Conservation (phyloP, 2,797 vertebrate species). For the Octomys mimax region DNA sequence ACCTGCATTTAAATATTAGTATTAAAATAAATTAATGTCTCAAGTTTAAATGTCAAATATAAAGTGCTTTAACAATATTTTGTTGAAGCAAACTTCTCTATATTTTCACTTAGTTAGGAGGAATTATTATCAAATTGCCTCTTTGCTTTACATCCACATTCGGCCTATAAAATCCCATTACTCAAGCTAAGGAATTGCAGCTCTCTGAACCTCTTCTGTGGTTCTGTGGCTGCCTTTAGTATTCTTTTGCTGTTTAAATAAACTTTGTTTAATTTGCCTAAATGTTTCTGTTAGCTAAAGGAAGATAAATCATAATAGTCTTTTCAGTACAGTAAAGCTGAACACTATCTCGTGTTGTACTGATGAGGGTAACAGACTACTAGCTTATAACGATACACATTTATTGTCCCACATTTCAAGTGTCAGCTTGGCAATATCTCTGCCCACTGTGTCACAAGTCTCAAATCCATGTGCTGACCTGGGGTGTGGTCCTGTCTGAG, state of each 20-base stretch:
- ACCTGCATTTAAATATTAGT: neutral
- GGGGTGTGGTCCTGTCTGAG: neutral
- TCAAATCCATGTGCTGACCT: neutral
- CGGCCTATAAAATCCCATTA: neutral
- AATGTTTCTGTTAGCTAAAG: conserved; percentile 1
- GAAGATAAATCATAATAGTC: neutral
- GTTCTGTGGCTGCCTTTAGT: neutral
- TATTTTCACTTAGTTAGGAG: neutral
- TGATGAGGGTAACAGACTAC: neutral
- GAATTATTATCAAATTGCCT: neutral
- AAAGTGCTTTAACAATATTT: neutral
- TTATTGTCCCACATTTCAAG: neutral
- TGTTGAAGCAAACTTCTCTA: neutral
- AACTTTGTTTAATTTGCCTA: neutral
- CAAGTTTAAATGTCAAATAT: neutral
- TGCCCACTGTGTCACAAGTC: neutral
- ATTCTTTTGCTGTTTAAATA: neutral
- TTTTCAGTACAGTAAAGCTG: neutral
- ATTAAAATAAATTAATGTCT: neutral
- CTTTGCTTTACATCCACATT: neutral
- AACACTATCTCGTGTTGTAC: neutral
- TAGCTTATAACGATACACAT: neutral
- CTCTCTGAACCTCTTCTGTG: neutral
- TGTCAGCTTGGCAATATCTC: neutral
- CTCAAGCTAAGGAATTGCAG: neutral